A percentile compares a stretch with the other conserved stretches of the same genome.
These are phyloP conservation scores for Geococcyx californianus DNA, from an alignment of 2,113 vertebrate genomes.

Conservation along the genomic window DNA sequence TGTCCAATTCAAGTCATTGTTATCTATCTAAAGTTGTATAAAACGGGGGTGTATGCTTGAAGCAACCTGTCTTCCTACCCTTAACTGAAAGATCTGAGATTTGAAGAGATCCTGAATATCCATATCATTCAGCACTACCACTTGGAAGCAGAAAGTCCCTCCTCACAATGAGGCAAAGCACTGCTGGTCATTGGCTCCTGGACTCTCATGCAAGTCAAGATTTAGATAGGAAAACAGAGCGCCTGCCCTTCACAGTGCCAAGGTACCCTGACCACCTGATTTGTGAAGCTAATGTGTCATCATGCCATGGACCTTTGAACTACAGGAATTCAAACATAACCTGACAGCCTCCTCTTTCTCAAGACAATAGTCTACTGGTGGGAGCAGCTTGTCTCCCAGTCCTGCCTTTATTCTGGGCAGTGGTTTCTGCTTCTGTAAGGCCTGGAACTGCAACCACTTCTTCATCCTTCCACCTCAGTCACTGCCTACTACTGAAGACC, in stretches of 20 bases:
- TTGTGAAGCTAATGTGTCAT: not conserved
- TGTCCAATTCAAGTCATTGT: not conserved
- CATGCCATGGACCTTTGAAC: fast-evolving
- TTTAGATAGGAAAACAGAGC: not conserved
- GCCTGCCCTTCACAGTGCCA: not conserved
- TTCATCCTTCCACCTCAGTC: not conserved
- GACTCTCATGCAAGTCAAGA: not conserved
- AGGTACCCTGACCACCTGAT: not conserved
- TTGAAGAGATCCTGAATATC: not conserved
- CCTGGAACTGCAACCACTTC: not conserved
- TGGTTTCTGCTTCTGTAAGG: not conserved
- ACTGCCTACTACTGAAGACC: not conserved
- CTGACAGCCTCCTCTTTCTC: not conserved
- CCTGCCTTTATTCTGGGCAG: not conserved
- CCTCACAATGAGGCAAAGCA: not conserved
- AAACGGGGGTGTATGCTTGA: not conserved
- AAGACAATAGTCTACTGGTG: not conserved
- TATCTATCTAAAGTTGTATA: not conserved
- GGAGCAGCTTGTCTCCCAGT: not conserved
- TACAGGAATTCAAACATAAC: not conserved
- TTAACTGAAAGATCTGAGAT: not conserved
- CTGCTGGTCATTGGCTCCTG: not conserved
- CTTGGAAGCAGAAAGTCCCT: not conserved
- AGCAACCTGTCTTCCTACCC: not conserved
- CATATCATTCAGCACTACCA: not conserved